Evolutionary conservation across 2,113 vertebrate species (phyloP).

Genomic region (Oryzias javanicus): DNA sequence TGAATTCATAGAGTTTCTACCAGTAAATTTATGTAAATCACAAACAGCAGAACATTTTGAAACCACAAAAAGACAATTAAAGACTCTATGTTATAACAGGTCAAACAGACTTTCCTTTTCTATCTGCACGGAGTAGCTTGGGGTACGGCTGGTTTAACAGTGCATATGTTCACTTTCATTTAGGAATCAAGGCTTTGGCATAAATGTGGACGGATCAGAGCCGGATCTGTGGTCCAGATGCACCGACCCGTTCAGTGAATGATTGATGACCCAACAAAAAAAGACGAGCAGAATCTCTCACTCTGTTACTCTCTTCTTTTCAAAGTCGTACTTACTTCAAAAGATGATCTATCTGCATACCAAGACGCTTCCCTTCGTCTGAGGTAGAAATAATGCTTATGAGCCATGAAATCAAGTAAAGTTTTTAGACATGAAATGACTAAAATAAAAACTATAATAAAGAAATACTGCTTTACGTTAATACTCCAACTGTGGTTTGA

Average conservation of each 20-base stretch:
- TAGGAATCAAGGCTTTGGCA: slow-evolving; percentile 5
- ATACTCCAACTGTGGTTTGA: too few species aligned
- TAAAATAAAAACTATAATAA: background rate
- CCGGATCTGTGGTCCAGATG: slow-evolving; percentile 43
- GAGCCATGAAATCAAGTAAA: slow-evolving; percentile 6
- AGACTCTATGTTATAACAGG: background rate
- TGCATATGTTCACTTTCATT: slow-evolving; percentile 4
- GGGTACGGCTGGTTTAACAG: background rate
- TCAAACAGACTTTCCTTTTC: background rate
- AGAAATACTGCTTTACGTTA: too few species aligned
- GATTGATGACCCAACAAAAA: slow-evolving; percentile 30
- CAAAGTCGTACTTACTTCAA: slow-evolving; percentile 26
- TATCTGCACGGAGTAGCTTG: background rate
- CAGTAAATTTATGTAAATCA: background rate
- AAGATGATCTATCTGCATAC: slow-evolving; percentile 27
- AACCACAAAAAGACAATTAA: background rate
- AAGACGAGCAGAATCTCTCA: slow-evolving; percentile 27
- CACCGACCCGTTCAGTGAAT: slow-evolving; percentile 19
- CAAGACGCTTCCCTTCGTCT: background rate
- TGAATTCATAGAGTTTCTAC: background rate
- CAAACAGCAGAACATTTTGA: background rate
- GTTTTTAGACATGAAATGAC: background rate
- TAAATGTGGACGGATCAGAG: slow-evolving; percentile 11
- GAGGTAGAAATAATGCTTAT: background rate
- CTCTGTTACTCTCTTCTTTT: slow-evolving; percentile 17